Conservation (phyloP, 2,113 vertebrate species). For the Tupaia tana region DNA sequence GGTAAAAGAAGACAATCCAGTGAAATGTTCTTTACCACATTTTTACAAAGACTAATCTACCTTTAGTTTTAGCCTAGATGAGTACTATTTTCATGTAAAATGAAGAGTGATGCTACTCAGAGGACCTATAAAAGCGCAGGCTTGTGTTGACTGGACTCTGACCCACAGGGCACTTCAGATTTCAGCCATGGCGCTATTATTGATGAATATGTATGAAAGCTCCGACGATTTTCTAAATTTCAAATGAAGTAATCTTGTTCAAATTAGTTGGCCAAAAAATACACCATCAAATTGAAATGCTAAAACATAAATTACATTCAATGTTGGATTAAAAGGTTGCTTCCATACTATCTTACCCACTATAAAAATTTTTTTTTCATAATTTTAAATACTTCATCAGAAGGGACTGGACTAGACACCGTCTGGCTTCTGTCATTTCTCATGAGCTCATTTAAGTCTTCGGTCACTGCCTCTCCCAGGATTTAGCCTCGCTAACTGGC, state of each 20-base stretch:
- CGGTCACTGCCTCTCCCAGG: background rate
- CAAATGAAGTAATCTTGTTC: conserved; percentile 30
- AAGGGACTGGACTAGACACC: background rate
- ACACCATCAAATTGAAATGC: background rate
- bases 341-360: background rate
- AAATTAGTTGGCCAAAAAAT: conserved; percentile 9
- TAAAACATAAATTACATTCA: background rate
- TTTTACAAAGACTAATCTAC: background rate
- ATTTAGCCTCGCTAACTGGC: background rate
- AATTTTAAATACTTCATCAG: background rate
- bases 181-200: conserved; percentile 42
- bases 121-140: background rate
- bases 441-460: background rate
- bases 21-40: background rate
- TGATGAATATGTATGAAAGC: background rate
- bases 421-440: background rate
- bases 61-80: conserved; percentile 20
- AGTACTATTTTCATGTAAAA: background rate
- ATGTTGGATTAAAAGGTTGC: conserved; percentile 32
- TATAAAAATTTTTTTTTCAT: conserved; percentile 17
- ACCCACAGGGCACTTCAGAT: conserved; percentile 16
- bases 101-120: background rate
- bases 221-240: background rate
- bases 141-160: background rate
- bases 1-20: background rate